phyloP scores from a whole-genome alignment of 2,113 vertebrate genomes.

The Halcyon senegalensis region DNA sequence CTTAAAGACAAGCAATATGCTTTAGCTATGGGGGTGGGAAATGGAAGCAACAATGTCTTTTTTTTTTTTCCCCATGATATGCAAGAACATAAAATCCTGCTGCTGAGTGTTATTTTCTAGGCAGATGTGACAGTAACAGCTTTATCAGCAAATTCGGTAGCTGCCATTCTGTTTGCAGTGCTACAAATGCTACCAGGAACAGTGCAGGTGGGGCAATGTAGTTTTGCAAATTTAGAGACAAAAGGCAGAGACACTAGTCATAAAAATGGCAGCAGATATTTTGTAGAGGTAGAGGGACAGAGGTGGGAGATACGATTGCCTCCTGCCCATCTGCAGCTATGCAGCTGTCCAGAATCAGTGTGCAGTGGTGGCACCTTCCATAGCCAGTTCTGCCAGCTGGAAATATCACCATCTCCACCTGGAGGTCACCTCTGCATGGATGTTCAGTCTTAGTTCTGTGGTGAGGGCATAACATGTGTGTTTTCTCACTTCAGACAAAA shows the following conservation, averaged over 20 bases:
- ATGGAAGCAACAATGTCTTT: not conserved
- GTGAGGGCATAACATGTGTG: fast-evolving
- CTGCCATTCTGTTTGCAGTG: not conserved
- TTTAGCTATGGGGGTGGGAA: not conserved
- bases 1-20: not conserved
- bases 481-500: not conserved
- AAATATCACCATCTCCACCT: not conserved
- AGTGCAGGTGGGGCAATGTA: not conserved
- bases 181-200: not conserved
- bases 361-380: not conserved
- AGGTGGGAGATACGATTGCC: not conserved
- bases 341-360: not conserved
- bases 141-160: not conserved
- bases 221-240: not conserved
- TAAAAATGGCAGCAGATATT: not conserved
- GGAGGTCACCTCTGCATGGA: not conserved
- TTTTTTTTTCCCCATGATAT: not conserved
- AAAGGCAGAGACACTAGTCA: not conserved
- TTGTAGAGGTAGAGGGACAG: not conserved
- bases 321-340: not conserved
- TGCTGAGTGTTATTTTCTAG: not conserved
- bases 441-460: not conserved
- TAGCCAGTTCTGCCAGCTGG: not conserved
- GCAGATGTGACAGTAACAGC: not conserved
- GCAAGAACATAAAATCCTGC: not conserved